A percentile compares a stretch with the other conserved stretches of the same genome.
phyloP scores from a whole-genome alignment of 1,140 invertebrate genomes.

The Lamellibrachia luymesi region DNA sequence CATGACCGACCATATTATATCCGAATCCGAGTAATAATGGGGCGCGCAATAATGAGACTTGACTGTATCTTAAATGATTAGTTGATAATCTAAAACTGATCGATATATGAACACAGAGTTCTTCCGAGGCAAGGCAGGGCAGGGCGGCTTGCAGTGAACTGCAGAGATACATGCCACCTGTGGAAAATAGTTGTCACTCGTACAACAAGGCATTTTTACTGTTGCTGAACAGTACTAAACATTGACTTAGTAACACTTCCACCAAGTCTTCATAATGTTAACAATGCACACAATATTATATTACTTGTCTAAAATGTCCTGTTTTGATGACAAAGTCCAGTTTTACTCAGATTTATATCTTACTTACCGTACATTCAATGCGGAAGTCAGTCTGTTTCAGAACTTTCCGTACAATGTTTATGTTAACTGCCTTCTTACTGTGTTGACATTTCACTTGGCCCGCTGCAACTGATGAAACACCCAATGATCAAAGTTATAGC shows the following conservation, averaged over 20 bases:
- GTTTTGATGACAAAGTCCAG: no score
- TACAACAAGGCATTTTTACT: no score
- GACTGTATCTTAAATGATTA: no score
- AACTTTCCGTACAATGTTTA: conserved; percentile 65
- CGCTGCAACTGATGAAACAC: neutral
- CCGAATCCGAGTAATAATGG: no score
- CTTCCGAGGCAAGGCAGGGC: no score
- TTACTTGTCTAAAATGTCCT: neutral
- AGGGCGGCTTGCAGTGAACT: no score
- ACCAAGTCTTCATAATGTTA: neutral
- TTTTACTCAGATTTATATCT: neutral
- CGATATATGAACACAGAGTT: no score
- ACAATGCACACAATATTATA: neutral
- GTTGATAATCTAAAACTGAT: no score
- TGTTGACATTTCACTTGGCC: conserved; percentile 63
- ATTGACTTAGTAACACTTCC: neutral
- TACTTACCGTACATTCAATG: conserved; percentile 65
- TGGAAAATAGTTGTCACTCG: no score
- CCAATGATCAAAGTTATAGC: neutral
- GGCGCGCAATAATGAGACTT: no score
- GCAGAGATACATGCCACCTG: no score
- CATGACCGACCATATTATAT: no score
- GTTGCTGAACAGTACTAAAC: neutral
- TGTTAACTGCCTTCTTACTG: conserved; percentile 69
- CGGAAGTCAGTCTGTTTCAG: conserved; percentile 61